Evolutionary conservation across 1,140 invertebrate species (phyloP), one percentile per base, ranked within the genome.

Genomic region (Anagrus nilaparvatae): DNA sequence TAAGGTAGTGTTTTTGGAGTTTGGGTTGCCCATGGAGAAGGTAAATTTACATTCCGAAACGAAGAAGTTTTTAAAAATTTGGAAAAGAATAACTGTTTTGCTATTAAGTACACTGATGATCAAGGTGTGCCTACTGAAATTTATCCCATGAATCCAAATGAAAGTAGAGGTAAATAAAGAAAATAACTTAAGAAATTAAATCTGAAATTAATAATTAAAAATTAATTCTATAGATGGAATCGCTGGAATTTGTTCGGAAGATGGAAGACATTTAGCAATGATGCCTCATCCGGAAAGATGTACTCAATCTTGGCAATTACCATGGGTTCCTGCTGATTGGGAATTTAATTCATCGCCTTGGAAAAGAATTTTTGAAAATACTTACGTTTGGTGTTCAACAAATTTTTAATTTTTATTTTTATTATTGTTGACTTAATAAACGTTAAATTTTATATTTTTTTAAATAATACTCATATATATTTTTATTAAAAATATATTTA

Each of bases 261-360:
- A 97, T 70, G 95, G 94, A 1, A 77, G 93, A 18, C 93, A 97
- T 69, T 71, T 97, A 43, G 94, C 92, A 0, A 81, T 98, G 73
- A 98, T 99, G 95, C 95, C 95, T 10, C 95, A 99, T 73, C 94
- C 95, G 0, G 95, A 99, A 68, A 74, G 95, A 31, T 89, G 85
- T 47, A 78, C 81, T 17, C 65, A 83, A 48, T 76, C 76, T 46
- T 93, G 87, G 82, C 89, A 94, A 65, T 89, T 87, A 76, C 80
- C 89, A 2, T 82, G 82, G 58, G 69, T 77, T 30, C 76, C 82
- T 3, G 53, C 64, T 12, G 50, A 65, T 10, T 74, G 73, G 70
- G 56, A 59, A 5, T 65, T 67, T 36, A 56, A 73, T 44, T 70
- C 67, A 18, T 86, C 90, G 19, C 93, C 94, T 0, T 97, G 94